Conservation (phyloP, 2,888 invertebrate genomes). For the Pomacea canaliculata region DNA sequence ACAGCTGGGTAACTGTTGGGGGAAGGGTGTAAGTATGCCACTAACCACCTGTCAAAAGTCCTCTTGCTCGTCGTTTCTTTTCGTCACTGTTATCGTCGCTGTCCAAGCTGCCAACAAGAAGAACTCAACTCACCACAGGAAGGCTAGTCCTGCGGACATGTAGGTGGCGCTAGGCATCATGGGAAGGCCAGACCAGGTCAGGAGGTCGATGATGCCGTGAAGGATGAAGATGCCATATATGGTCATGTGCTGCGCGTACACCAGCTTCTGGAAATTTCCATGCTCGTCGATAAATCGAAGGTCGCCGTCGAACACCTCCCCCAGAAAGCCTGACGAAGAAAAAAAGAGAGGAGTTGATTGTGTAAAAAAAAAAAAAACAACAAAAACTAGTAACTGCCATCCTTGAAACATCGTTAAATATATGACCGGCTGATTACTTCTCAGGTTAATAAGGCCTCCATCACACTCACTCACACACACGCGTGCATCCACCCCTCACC, state of each 20-base stretch:
- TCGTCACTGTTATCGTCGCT: no score
- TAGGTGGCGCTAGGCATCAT: conserved; percentile 25
- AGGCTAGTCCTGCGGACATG: conserved; percentile 21
- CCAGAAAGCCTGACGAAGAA: conserved; percentile 33
- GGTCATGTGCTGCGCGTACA: conserved; percentile 39
- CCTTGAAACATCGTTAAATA: no score
- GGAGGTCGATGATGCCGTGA: conserved; percentile 34
- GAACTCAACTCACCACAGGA: conserved; percentile 22
- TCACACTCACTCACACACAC: neutral
- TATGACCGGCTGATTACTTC: no score
- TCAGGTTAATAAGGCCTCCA: neutral
- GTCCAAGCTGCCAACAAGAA: no score
- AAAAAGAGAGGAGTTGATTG: neutral
- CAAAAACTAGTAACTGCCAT: no score
- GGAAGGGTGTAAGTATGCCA: no score
- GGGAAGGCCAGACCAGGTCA: conserved; percentile 32
- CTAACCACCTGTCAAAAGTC: no score
- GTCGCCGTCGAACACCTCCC: conserved; percentile 40
- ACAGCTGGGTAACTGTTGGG: no score
- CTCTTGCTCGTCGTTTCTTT: no score
- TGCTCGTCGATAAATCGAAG: conserved; percentile 33
- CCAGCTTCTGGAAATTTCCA: conserved; percentile 37
- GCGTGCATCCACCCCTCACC: neutral
- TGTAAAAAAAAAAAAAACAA: no score
- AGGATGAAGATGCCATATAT: conserved; percentile 42